A percentile compares a stretch with the other conserved stretches of the same genome.
Evolutionary conservation across 2,797 vertebrate species (phyloP).

Genomic region (Pangasius mekongensis): DNA sequence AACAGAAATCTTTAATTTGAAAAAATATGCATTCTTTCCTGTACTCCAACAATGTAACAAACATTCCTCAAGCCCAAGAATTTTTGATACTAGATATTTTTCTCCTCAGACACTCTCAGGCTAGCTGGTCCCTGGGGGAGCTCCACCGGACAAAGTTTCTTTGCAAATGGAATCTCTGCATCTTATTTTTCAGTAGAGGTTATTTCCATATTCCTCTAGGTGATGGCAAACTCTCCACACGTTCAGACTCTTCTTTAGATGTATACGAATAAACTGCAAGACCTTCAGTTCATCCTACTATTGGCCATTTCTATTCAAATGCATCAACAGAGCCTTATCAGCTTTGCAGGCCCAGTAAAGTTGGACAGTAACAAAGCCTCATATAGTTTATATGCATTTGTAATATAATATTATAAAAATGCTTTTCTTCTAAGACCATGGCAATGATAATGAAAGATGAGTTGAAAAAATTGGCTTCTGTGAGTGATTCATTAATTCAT

Average conservation of each 20-base stretch:
- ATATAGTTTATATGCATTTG: neutral
- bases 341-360: neutral
- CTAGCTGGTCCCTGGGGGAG: conserved; percentile 13
- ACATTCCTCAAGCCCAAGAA: neutral
- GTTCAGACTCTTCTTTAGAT: conserved; percentile 28
- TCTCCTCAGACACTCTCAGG: conserved; percentile 6
- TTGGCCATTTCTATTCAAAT: conserved; percentile 22
- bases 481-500: neutral
- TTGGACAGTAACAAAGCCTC: neutral
- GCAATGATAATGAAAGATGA: neutral
- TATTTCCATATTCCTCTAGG: conserved; percentile 33
- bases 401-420: neutral
- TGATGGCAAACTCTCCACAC: conserved; percentile 32
- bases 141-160: conserved; percentile 35
- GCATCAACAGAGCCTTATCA: neutral
- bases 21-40: neutral
- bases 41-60: neutral
- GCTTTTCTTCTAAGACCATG: neutral
- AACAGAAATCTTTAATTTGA: neutral
- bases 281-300: conserved; percentile 30
- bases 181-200: conserved; percentile 46
- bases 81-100: conserved; percentile 24
- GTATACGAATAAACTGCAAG: conserved; percentile 18
- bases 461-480: neutral
- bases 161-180: conserved; percentile 43